Evolutionary conservation across 2,113 vertebrate genomes (phyloP), one percentile per base, ranked within the genome.

Genomic region (Halcyon senegalensis): DNA sequence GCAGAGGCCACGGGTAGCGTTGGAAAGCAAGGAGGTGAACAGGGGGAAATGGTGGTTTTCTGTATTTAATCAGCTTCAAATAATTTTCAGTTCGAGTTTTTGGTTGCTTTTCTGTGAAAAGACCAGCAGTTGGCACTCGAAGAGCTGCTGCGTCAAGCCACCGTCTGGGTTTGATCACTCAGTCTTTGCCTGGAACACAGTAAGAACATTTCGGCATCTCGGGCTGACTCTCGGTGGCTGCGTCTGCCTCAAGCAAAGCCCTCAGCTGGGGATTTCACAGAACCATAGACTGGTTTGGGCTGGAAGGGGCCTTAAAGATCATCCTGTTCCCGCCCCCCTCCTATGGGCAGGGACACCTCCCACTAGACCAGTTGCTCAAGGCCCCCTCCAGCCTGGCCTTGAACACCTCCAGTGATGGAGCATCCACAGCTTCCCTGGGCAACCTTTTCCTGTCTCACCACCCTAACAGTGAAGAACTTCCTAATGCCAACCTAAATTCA

Each of bases 1-100:
- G 5, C 4, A 21, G 46, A 16, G 30, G 1, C 9, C 4, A 0
- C 1, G 4, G 2, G 14, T 14, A 33, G 44, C 55, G 3, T 2
- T 43, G 33, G 46, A 68, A 33, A 76, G 24, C 30, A 56, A n/a
- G 35, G 37, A 24, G 4, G 28, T 10, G 43, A 87, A 5, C 19
- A 50, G 27, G 23, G 20, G 0, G 11, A 41, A 77, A 30, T 1
- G 2, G 33, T 33, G 12, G 0, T 1, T 74, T 81, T 75, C 35
- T 69, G 15, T 31, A 11, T 91, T 89, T 53, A 85, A 83, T 58
- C 44, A 59, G 50, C 35, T 43, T 35, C 59, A 20, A 4, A 8
- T 11, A 9, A 11, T 23, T 89, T 69, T 16, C 56, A 48, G 28
- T 19, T 72, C 19, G 23, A 13, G 31, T 75, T 75, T 74, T 59